A percentile compares a stretch with the other conserved stretches of the same genome.
These are phyloP conservation scores for Sisor rabdophorus DNA, from an alignment of 2,113 vertebrate species.

Conservation along the genomic window DNA sequence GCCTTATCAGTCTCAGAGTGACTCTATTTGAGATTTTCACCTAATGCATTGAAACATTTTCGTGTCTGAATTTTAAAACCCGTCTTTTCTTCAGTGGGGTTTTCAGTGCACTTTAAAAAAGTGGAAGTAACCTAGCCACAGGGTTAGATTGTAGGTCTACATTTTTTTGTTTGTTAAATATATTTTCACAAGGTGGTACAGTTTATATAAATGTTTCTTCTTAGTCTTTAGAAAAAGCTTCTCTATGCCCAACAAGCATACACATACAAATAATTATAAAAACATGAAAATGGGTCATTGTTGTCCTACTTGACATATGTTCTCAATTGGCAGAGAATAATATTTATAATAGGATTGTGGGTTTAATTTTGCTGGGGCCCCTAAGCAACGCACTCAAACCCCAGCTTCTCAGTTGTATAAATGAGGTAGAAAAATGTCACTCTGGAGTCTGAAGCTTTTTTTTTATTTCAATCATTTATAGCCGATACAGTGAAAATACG, in stretches of 20 bases:
- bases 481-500: no score
- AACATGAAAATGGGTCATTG: not conserved
- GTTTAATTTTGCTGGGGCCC: no score
- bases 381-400: no score
- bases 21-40: conserved; percentile 8
- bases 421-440: no score
- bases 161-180: not conserved
- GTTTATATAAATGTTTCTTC: not conserved
- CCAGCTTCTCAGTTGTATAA: no score
- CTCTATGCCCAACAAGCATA: not conserved
- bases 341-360: not conserved
- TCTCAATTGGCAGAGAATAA: not conserved
- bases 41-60: not conserved
- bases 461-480: no score
- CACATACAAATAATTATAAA: not conserved
- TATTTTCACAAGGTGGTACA: not conserved
- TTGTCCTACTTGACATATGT: not conserved
- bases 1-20: not conserved
- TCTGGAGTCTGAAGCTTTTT: no score
- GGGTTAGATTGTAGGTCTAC: no score
- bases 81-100: not conserved
- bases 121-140: no score
- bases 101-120: no score
- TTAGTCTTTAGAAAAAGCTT: not conserved
- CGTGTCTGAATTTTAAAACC: not conserved